Percentiles rank a stretch among this genome's conserved stretches.
Conservation (phyloP, 2,113 vertebrate genomes). For the Eublepharis macularius region DNA sequence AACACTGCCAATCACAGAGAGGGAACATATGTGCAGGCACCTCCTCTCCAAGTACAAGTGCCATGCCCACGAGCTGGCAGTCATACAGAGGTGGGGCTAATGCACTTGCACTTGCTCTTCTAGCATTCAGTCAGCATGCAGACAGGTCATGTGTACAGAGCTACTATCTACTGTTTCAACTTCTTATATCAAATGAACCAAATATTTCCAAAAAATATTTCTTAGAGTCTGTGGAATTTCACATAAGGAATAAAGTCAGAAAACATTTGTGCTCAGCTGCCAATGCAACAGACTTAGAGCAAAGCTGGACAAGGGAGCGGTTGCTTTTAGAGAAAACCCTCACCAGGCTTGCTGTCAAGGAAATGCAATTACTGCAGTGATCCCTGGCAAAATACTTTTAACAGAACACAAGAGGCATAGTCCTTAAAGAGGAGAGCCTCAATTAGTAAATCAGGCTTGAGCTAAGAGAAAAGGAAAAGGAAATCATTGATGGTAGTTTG, state of each 20-base stretch:
- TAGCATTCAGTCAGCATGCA: too few relatives aligned
- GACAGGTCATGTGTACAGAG: too few relatives aligned
- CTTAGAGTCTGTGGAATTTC: not conserved
- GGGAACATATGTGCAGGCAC: too few relatives aligned
- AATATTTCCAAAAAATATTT: not conserved
- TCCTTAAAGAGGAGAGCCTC: not conserved
- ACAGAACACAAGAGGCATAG: not conserved
- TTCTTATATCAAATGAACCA: not conserved
- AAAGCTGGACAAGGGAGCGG: not conserved
- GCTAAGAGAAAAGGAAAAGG: not conserved
- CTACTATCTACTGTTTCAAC: not conserved
- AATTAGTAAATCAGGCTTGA: not conserved
- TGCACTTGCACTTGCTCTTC: too few relatives aligned
- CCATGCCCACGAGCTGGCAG: too few relatives aligned
- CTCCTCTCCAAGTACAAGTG: too few relatives aligned
- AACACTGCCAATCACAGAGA: too few relatives aligned
- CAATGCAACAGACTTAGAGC: rapidly evolving
- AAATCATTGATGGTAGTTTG: not conserved
- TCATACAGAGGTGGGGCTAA: too few relatives aligned
- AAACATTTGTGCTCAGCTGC: not conserved
- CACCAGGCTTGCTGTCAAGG: not conserved
- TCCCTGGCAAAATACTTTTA: not conserved
- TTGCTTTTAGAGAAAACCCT: not conserved
- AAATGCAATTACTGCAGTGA: not conserved
- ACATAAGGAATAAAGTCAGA: not conserved